phyloP scores from a whole-genome alignment of 2,888 invertebrate genomes.

The Cephus nigrinus region DNA sequence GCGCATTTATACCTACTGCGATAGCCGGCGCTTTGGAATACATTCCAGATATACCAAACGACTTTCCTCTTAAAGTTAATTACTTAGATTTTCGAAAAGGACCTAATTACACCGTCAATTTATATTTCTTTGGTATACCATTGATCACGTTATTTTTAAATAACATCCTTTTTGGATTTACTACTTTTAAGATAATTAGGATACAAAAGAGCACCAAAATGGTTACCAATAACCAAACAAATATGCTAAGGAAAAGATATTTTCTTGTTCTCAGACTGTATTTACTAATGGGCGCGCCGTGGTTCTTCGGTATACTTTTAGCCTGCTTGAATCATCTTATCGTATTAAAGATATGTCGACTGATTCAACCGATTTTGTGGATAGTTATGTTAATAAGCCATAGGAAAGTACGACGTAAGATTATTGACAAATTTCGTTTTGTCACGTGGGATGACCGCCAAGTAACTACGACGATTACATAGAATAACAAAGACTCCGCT shows the following conservation, averaged over 20 bases:
- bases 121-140: slow-evolving; percentile 48
- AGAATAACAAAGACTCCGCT: not conserved
- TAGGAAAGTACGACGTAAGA: slow-evolving; percentile 21
- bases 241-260: slow-evolving; percentile 42
- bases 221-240: slow-evolving; percentile 36
- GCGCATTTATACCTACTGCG: slow-evolving; percentile 36
- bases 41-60: slow-evolving; percentile 29
- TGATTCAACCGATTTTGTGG: slow-evolving; percentile 48
- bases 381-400: slow-evolving; percentile 36
- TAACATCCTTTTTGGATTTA: slow-evolving; percentile 46
- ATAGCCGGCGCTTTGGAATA: slow-evolving; percentile 42
- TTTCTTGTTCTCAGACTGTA: slow-evolving; percentile 47
- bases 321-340: slow-evolving; percentile 45
- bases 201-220: slow-evolving; percentile 45
- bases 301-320: slow-evolving; percentile 46
- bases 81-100: slow-evolving; percentile 35
- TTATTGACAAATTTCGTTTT: slow-evolving; percentile 3
- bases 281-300: slow-evolving; percentile 52
- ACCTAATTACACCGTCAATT: slow-evolving; percentile 39
- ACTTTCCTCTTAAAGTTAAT: slow-evolving; percentile 36
- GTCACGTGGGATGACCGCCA: not conserved
- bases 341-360: slow-evolving; percentile 43
- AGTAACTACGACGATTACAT: not conserved
- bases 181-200: slow-evolving; percentile 44
- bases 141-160: slow-evolving; percentile 43